Conservation (phyloP, 2,797 vertebrate genomes). For the Molossus molossus region DNA sequence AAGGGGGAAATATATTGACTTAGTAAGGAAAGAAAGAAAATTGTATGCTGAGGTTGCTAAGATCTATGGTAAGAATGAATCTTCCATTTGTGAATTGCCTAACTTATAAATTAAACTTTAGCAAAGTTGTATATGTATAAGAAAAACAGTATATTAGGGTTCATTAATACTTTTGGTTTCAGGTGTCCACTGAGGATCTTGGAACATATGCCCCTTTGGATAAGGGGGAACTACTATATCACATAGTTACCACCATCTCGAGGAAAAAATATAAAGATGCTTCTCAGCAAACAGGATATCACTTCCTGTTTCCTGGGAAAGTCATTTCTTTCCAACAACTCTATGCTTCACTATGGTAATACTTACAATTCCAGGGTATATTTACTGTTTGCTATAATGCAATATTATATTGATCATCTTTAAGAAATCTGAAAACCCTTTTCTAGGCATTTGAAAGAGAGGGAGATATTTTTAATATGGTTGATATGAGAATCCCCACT, state of each 20-base stretch:
- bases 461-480: neutral
- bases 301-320: neutral
- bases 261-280: neutral
- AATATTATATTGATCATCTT: neutral
- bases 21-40: neutral
- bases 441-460: constrained; percentile 25
- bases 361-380: neutral
- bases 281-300: neutral
- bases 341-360: neutral
- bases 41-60: neutral
- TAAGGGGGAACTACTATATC: neutral
- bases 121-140: neutral
- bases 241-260: neutral
- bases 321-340: constrained; percentile 11
- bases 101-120: neutral
- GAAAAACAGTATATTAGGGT: neutral
- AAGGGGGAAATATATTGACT: neutral
- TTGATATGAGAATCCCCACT: neutral
- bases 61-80: neutral
- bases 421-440: neutral
- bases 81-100: neutral
- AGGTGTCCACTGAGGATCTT: neutral
- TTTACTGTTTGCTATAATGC: constrained; percentile 15
- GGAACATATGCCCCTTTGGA: neutral
- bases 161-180: neutral